phyloP scores from a whole-genome alignment of 2,888 invertebrate genomes.

The Gibbula magus region DNA sequence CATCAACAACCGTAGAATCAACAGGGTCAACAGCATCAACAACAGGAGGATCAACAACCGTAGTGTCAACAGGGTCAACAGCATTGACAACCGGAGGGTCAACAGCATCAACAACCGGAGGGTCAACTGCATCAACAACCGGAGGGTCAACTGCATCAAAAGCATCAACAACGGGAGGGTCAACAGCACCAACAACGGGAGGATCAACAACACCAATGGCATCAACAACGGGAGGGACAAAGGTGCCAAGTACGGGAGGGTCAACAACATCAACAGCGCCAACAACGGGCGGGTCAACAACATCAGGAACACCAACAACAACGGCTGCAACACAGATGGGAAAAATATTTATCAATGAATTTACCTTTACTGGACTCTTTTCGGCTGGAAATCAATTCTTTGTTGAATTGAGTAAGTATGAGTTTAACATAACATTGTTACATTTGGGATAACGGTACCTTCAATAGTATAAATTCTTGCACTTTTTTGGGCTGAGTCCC shows the following conservation, averaged over 20 bases:
- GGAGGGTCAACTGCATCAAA: not conserved
- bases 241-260: not conserved
- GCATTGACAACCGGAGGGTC: not conserved
- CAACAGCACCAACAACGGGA: not conserved
- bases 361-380: not conserved
- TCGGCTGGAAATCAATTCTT: not conserved
- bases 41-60: not conserved
- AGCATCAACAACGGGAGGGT: not conserved
- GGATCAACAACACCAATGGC: not conserved
- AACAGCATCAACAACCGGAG: not conserved
- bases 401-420: not conserved
- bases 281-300: not conserved
- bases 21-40: not conserved
- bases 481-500: too few relatives aligned
- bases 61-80: not conserved
- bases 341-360: not conserved
- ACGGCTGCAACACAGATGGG: not conserved
- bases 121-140: not conserved
- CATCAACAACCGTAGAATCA: too few relatives aligned
- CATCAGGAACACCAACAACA: not conserved
- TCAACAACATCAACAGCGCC: not conserved
- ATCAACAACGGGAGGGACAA: not conserved
- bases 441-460: too few relatives aligned
- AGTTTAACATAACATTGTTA: too few relatives aligned
- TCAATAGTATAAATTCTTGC: too few relatives aligned